Percentiles rank a stretch among this genome's conserved stretches.
These are phyloP conservation scores for Thera britannica DNA, from an alignment of 2,888 invertebrate genomes.

Conservation along the genomic window DNA sequence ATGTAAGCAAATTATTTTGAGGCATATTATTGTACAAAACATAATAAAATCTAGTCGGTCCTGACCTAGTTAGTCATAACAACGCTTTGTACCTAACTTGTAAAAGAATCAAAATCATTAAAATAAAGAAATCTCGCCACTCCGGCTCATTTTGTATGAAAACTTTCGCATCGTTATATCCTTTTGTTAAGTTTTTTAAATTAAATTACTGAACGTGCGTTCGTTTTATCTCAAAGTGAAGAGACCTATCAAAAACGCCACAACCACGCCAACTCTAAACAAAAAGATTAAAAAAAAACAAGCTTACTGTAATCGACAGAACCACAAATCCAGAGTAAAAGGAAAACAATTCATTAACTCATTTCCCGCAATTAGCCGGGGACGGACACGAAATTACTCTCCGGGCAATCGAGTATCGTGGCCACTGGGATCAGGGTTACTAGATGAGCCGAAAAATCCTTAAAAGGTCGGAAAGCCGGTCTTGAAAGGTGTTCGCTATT, in stretches of 20 bases:
- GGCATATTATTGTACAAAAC: neutral
- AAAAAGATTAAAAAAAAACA: slow-evolving; percentile 21
- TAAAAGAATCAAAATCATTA: neutral
- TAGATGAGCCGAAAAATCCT: slow-evolving; percentile 10
- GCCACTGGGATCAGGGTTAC: slow-evolving; percentile 20
- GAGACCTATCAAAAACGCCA: slow-evolving; percentile 13
- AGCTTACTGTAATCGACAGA: slow-evolving; percentile 40
- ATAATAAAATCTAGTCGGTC: neutral
- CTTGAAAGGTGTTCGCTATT: neutral
- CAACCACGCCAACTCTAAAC: slow-evolving; percentile 17
- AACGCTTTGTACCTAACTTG: neutral
- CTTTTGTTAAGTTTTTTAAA: neutral
- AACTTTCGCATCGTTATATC: neutral
- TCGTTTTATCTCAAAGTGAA: neutral
- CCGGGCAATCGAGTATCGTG: slow-evolving; percentile 58
- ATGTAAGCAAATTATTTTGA: neutral
- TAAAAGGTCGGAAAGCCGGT: slow-evolving; percentile 3
- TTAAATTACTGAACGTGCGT: neutral
- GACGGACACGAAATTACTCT: slow-evolving; percentile 75
- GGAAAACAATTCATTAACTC: slow-evolving; percentile 79
- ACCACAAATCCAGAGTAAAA: slow-evolving; percentile 67
- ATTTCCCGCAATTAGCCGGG: slow-evolving; percentile 78
- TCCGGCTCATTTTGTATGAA: no score
- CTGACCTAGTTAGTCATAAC: neutral
- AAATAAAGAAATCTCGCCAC: no score